Base-by-base conservation (phyloP, 2,888 invertebrate species). In the Thereva unica region DNA sequence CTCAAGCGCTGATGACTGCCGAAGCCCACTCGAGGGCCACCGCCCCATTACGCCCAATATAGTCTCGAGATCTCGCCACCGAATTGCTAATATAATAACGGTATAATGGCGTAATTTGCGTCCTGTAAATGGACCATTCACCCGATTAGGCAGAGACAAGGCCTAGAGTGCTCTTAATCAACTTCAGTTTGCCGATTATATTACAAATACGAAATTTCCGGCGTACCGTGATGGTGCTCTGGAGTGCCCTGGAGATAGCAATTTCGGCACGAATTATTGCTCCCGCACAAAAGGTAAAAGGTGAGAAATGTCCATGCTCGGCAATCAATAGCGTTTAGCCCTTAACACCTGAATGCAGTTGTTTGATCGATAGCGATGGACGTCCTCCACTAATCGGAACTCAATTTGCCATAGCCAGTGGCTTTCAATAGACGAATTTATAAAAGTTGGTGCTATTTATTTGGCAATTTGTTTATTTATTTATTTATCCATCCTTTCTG, bases 31-130 rank as follows among this genome's bases (percentile, higher is more conserved):
- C 47, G 57, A 12, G 23, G 42, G 38, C 23, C n/a, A 35, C 61
- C 42, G 12, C 34, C 50, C 50, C 50, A 47, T 61, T 41, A 40
- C 7, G 50, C 49, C 50, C 9, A 40, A 41, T 50, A 61, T 61
- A 41, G 45, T 50, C 61, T 40, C n/a, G 23, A 38, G 45, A 49
- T n/a, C 61, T 41, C 61, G 41, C 50, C 9, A 61, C 42, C 49
- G 61, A 61, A 59, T 61, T 61, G 50, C 49, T 61, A 50, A 61
- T 61, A 50, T 61, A 50, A 61, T 61, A 61, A 41, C 50, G 61
- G 12, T 38, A 12, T 61, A 50, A 61, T 61, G 61, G 61, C 23
- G 41, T 50, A 61, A 61, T 61, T 61, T 61, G 57, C 47, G 61
- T 61, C 61, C 37, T 41, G 41, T 61, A 61, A 61, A 61, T 41